Percentiles rank a stretch among this genome's conserved stretches.
Conservation (phyloP, 2,113 vertebrate species). For the Falcunculus frontatus region DNA sequence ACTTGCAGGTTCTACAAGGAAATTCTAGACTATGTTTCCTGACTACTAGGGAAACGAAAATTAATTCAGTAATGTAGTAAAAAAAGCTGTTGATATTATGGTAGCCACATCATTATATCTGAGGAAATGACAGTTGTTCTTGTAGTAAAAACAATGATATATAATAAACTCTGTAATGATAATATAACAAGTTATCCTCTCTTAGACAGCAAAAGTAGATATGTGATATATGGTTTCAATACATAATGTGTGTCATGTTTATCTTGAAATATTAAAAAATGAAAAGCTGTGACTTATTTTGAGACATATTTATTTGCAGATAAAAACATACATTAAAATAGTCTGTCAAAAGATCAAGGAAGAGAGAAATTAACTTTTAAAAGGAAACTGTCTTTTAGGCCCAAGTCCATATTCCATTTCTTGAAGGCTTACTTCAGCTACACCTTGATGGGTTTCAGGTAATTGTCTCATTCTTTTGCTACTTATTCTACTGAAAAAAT, state of each 20-base stretch:
- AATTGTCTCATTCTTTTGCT: background rate
- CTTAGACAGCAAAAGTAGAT: background rate
- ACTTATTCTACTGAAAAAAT: background rate
- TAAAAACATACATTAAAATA: background rate
- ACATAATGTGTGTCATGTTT: background rate
- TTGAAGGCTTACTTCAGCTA: background rate
- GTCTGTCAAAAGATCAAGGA: background rate
- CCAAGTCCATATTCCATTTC: accelerated
- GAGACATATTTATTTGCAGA: background rate
- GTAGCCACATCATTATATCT: background rate
- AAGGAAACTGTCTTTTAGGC: background rate
- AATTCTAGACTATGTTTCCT: background rate
- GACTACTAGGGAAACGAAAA: background rate
- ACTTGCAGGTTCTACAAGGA: background rate
- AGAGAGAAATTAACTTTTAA: background rate
- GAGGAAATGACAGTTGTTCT: background rate
- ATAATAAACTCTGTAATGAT: background rate
- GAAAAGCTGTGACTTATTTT: background rate
- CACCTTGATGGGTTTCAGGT: background rate
- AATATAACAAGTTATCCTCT: background rate
- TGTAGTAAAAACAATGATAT: background rate
- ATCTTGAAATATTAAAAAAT: background rate
- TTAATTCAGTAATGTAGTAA: background rate
- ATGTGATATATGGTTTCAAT: background rate
- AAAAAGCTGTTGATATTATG: background rate